Evolutionary conservation across 2,888 invertebrate species (phyloP).

Genomic region (Thereva nobilitata): DNA sequence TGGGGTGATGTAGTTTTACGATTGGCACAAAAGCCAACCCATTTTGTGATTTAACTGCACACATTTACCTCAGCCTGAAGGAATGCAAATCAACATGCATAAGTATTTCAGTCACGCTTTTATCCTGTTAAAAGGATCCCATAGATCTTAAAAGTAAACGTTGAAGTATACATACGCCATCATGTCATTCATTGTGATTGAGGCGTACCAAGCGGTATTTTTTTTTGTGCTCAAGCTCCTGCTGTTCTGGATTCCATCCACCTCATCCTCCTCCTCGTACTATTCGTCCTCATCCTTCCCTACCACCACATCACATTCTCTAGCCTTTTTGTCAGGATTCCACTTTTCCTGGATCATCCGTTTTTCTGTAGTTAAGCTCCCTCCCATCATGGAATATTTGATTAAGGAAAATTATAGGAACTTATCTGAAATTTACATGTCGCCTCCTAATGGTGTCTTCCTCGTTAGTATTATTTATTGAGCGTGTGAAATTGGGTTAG

Average conservation of each 20-base stretch:
- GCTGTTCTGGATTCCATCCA: no score
- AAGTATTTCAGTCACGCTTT: slow-evolving; percentile 44
- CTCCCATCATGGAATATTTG: slow-evolving; percentile 13
- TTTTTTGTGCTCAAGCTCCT: slow-evolving; percentile 1
- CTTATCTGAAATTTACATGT: slow-evolving; percentile 27
- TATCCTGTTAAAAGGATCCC: slow-evolving; percentile 42
- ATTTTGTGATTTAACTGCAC: slow-evolving; percentile 36
- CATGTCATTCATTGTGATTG: slow-evolving; percentile 37
- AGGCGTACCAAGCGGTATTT: slow-evolving; percentile 22
- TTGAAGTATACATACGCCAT: slow-evolving; percentile 30
- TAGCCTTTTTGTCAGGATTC: background rate
- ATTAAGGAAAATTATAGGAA: slow-evolving; percentile 30
- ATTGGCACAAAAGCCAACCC: slow-evolving; percentile 34
- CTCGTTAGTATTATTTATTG: slow-evolving; percentile 28
- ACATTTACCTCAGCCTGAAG: slow-evolving; percentile 30
- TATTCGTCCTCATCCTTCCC: no score
- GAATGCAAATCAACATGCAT: slow-evolving; percentile 42
- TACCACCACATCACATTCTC: background rate
- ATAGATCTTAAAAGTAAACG: slow-evolving; percentile 36
- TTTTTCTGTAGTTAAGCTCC: slow-evolving; percentile 1
- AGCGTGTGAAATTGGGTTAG: slow-evolving; percentile 14
- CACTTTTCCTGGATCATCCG: background rate
- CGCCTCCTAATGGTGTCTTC: slow-evolving; percentile 10
- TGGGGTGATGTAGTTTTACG: slow-evolving; percentile 26
- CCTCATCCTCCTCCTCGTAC: no score